phyloP scores from a whole-genome alignment of 2,888 invertebrate genomes.

The Cancer borealis region DNA sequence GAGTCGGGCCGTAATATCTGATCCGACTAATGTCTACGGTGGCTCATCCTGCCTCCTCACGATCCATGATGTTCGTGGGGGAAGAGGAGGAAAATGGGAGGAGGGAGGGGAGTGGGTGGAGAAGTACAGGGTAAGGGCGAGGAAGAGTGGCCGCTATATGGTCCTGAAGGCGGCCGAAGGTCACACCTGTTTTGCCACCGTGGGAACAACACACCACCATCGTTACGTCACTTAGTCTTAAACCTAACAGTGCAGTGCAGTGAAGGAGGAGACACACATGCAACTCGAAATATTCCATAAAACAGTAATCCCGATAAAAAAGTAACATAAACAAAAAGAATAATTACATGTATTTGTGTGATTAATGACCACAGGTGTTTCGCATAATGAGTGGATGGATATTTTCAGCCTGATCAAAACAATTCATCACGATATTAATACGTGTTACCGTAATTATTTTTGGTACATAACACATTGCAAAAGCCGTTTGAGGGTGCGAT shows the following conservation, averaged over 20 bases:
- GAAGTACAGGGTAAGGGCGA: not conserved
- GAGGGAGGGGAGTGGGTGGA: not conserved
- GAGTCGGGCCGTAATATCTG: constrained; percentile 55
- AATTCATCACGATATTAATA: constrained; percentile 32
- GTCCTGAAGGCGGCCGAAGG: not conserved
- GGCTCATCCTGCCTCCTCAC: constrained; percentile 49
- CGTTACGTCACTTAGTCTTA: not conserved
- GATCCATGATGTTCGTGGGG: not conserved
- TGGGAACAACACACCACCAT: not conserved
- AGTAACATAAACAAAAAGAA: constrained; percentile 30
- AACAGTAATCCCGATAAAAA: not conserved
- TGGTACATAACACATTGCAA: not conserved
- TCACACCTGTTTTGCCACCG: not conserved
- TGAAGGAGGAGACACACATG: no score
- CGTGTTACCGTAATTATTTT: constrained; percentile 10
- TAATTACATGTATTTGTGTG: constrained; percentile 32
- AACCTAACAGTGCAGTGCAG: not conserved
- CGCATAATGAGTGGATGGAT: constrained; percentile 22
- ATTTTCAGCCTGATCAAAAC: not conserved
- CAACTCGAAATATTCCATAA: no score
- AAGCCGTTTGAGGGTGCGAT: not conserved
- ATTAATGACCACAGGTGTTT: constrained; percentile 22
- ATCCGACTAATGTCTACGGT: constrained; percentile 70
- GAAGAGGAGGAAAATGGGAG: not conserved
- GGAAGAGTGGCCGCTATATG: not conserved